A percentile compares a stretch with the other conserved stretches of the same genome.
Conservation (phyloP, 1,140 invertebrate species). For the Drosophila repletoides region DNA sequence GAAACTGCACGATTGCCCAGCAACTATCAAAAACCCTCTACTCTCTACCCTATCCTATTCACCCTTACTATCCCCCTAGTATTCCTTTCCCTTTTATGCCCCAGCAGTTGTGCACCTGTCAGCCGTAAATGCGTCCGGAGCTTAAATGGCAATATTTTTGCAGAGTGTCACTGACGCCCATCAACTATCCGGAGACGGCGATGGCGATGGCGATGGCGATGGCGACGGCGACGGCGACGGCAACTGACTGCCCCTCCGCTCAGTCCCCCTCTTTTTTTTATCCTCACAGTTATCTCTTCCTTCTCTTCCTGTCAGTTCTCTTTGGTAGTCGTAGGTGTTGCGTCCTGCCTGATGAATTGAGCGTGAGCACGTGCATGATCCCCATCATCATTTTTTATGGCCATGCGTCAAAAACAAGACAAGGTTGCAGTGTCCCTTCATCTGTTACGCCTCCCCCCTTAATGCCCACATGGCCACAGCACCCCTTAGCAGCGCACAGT, state of each 20-base stretch:
- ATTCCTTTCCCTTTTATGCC: neutral
- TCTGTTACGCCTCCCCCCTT: neutral
- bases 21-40: neutral
- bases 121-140: slow-evolving; percentile 69
- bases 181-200: no score
- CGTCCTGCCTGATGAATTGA: slow-evolving; percentile 72
- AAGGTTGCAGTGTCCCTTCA: slow-evolving; percentile 16
- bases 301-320: neutral
- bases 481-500: no score
- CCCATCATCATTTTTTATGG: slow-evolving; percentile 78
- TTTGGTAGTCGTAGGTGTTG: slow-evolving; percentile 50
- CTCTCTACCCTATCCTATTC: neutral
- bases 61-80: neutral
- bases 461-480: no score
- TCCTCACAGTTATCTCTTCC: neutral
- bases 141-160: slow-evolving; percentile 76
- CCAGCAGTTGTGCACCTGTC: slow-evolving; percentile 48
- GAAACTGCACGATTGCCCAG: slow-evolving; percentile 15
- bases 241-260: neutral
- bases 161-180: slow-evolving; percentile 62
- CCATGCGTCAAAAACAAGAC: slow-evolving; percentile 71
- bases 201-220: no score
- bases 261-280: slow-evolving; percentile 2
- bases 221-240: no score
- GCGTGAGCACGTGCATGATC: slow-evolving; percentile 77